Evolutionary conservation across 2,797 vertebrate species (phyloP).

Genomic region (Hypotaenidia philippensis): DNA sequence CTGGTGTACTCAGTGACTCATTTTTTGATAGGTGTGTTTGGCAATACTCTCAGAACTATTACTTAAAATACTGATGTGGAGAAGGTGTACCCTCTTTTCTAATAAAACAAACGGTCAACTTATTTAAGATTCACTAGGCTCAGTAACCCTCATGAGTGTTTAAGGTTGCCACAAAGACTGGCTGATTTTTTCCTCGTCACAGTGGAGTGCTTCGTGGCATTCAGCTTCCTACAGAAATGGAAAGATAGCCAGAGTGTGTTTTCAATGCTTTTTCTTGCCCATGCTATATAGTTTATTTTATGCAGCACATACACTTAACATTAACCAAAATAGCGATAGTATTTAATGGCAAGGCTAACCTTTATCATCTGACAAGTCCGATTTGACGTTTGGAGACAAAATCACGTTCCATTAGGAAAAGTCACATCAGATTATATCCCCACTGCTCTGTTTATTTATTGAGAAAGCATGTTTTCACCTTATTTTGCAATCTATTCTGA

Average conservation of each 20-base stretch:
- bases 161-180: neutral
- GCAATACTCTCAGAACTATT: neutral
- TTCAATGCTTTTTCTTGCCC: neutral
- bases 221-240: neutral
- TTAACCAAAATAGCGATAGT: neutral
- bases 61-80: neutral
- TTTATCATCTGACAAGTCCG: constrained; percentile 50
- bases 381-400: constrained; percentile 58
- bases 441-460: constrained; percentile 56
- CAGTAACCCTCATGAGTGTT: neutral
- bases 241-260: neutral
- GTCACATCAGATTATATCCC: constrained; percentile 42
- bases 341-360: constrained; percentile 14
- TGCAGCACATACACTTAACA: neutral
- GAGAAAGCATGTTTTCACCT: constrained; percentile 65
- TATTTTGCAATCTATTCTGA: constrained; percentile 52
- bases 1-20: constrained; percentile 24
- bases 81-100: neutral
- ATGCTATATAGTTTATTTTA: neutral
- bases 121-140: neutral
- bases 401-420: constrained; percentile 55
- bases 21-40: constrained; percentile 26
- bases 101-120: neutral
- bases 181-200: neutral
- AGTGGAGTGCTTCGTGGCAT: neutral